Evolutionary conservation across 2,888 invertebrate genomes (phyloP), one percentile per base, ranked within the genome.

Genomic region (Rhingia rostrata): DNA sequence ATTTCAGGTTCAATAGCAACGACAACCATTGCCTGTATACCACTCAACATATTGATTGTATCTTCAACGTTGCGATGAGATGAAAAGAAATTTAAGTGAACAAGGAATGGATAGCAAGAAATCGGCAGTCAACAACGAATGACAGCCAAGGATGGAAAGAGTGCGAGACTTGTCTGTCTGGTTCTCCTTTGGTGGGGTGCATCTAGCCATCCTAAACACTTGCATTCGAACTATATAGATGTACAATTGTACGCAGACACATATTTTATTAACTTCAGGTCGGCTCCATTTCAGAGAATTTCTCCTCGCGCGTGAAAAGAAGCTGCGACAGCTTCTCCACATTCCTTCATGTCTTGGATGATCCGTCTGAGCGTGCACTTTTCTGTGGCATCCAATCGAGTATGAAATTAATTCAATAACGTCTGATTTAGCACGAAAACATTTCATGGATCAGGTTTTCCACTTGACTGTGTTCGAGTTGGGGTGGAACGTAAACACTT

Each of bases 341-440:
- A 39, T 30, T 60, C 51, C 60, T 32, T 22, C 9, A 14, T 39
- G 33, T 67, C 39, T 14, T 22, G 2, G 1, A 10, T 56, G 45
- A 43, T 70, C 53, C 12, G 45, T 60, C 51, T 10, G 12, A 47
- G 66, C 60, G 66, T 82, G 53, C 64, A 47, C 22, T 47, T 45
- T 58, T 61, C 53, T 63, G 64, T 10, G 14, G 60, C 45, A 81
- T 61, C 70, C 77, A 77, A 85, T 85, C 47, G 80, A 53, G 80
- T 67, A 72, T 66, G 67, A 85, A 72, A 85, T 81, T 63, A 67
- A 85, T 85, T 72, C 77, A 81, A 81, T 72, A 54, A 61, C 51
- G 45, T 51, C 35, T 80, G 70, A 66, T 75, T 70, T 69, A 67
- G 45, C 63, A 43, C 12, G 63, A 60, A 66, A 67, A 12, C 45